Base-by-base conservation (phyloP, 2,113 vertebrate genomes). In the Dicrurus megarhynchus region DNA sequence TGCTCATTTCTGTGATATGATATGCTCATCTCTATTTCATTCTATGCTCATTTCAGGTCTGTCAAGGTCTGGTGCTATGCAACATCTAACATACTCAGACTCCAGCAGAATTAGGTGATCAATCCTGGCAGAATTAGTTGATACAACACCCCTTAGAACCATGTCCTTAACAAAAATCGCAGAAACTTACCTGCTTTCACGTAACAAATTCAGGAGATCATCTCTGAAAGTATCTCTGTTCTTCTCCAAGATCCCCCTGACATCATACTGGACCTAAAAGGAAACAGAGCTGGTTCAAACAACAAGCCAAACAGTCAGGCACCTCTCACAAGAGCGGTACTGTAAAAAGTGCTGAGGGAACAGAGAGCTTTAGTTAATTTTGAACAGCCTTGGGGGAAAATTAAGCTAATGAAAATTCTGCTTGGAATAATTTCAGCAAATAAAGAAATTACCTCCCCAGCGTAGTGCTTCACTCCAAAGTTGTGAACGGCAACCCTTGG, bases 171-270 rank as follows among this genome's bases (percentile, higher is more conserved):
- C 13, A 76, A 74, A 90, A 70, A 24, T 23, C 0, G 0, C 22
- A 78, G 9, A 35, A 39, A 85, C 56, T 0, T 87, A 99, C 99
- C 99, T 98, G 98, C 99, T 99, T 93, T 99, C 99, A 82, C 99
- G 98, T 69, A 99, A 97, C 92, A 99, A 92, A 95, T 99, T 99
- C 67, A 99, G 98, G 79, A 99, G 98, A 91, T 99, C 99, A 1
- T 99, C 99, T 89, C 99, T 98, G 94, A 99, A 99, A 30, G 99
- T 99, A 80, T 99, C 99, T 89, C 99, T 98, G 97, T 99, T 99
- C 96, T 99, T 99, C 98, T 99, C 99, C 97, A 99, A 86, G 94
- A 98, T 99, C 22, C 99, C 99, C 92, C 98, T 98, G 60, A 99
- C 99, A 44, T 99, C 99, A 95, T 99, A 99, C 91, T 99, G 98